Percentiles rank a stretch among this genome's conserved stretches.
These are phyloP conservation scores for Strigops habroptila DNA, from an alignment of 2,113 vertebrate species.

Conservation along the genomic window DNA sequence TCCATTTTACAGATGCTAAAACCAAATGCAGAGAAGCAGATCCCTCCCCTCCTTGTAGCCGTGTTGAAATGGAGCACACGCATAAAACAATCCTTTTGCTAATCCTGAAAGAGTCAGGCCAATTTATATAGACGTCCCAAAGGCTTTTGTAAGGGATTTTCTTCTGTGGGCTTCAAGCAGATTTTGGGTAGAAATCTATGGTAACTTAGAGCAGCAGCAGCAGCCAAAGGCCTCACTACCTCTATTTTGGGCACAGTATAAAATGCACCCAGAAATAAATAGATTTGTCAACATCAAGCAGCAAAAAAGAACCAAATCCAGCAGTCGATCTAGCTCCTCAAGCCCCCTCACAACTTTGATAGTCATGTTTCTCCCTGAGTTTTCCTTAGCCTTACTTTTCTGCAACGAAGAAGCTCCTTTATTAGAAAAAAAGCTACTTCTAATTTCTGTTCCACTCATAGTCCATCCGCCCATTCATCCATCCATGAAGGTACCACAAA, in stretches of 20 bases:
- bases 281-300: constrained; percentile 8
- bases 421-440: not conserved
- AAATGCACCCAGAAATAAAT: not conserved
- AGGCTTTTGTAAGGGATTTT: not conserved
- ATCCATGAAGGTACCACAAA: not conserved
- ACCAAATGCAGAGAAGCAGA: not conserved
- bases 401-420: not conserved
- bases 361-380: not conserved
- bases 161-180: not conserved
- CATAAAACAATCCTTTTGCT: not conserved
- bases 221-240: not conserved
- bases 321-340: not conserved
- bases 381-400: not conserved
- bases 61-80: not conserved
- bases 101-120: not conserved
- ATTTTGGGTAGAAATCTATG: not conserved
- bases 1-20: not conserved
- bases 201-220: not conserved
- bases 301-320: not conserved
- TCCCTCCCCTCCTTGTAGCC: not conserved
- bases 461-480: not conserved
- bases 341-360: not conserved
- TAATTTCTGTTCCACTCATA: not conserved
- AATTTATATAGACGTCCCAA: not conserved
- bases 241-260: not conserved